phyloP scores from a whole-genome alignment of 2,797 vertebrate species.

The Anolis apletophallus region DNA sequence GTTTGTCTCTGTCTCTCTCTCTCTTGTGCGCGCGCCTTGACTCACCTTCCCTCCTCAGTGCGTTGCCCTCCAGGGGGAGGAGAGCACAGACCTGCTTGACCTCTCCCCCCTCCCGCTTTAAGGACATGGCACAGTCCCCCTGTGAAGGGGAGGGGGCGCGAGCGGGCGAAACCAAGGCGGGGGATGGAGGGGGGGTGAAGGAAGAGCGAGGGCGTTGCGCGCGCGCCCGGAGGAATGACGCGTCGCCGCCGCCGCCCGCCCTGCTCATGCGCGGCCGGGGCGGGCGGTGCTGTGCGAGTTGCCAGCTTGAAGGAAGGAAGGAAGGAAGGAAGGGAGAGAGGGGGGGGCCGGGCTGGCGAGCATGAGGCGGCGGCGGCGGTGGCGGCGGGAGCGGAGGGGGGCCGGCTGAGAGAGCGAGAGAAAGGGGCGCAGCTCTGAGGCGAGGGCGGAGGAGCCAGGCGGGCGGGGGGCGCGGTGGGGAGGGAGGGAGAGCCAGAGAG shows the following conservation, averaged over 20 bases:
- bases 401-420: not conserved
- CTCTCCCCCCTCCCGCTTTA: no score
- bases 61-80: no score
- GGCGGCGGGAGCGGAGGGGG: not conserved
- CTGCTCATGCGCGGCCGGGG: constrained; percentile 71
- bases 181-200: not conserved
- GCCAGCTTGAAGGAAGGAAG: constrained; percentile 34
- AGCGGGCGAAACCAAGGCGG: no score
- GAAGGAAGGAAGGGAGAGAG: constrained; percentile 23
- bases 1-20: no score
- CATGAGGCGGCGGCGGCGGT: constrained; percentile 47
- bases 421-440: not conserved
- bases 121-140: no score
- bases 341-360: not conserved
- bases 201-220: not conserved
- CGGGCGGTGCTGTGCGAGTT: constrained; percentile 69
- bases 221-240: constrained; percentile 64
- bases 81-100: no score
- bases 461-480: not conserved
- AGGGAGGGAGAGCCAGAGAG: not conserved
- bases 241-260: constrained; percentile 64
- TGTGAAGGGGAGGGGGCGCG: no score
- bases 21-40: no score
- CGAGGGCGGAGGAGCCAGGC: not conserved
- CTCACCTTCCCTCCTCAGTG: no score